Base-by-base conservation (phyloP, 2,888 invertebrate genomes). In the Opisthograptis luteolata region DNA sequence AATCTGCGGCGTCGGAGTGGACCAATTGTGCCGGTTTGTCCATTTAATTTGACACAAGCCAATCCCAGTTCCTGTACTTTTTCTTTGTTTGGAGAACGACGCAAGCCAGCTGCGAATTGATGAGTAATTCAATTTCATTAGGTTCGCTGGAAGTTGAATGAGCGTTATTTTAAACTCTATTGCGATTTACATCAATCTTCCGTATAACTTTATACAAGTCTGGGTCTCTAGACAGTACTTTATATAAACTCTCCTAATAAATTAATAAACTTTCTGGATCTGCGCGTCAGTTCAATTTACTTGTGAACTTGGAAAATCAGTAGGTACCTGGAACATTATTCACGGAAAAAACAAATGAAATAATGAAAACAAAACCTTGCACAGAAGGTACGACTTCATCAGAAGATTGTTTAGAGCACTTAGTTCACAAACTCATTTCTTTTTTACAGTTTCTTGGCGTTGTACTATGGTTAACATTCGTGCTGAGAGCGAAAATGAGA, bases 31-130 rank as follows among this genome's bases (percentile, higher is more conserved):
- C 64, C 68, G 68, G 64, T 75, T 73, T 68, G 65, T 75, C 70
- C 79, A 83, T 83, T 84, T 83, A 84, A 78, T 76, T 68, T 69
- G 71, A 74, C 65, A 70, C 75, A 73, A 70, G 76, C 70, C 73
- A 68, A 72, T 69, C 70, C 28, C 35, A 54, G 39, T 49, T 52
- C 50, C 57, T 45, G 46, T 54, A 47, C 40, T 46, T 59, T 43
- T 60, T 58, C 50, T 63, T 60, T 52, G 46, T 59, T 51, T 53
- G 42, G 19, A 45, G 22, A 45, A 6, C 25, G 36, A 31, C 12
- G 10, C 36, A 20, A 19, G 30, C 24, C 41, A 45, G 25, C 32
- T 32, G 27, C 32, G 20, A 31, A 40, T 47, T 37, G 46, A 46
- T 36, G 39, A 43, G 32, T 43, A 24, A 27, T 50, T 44, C 35